A percentile compares a stretch with the other conserved stretches of the same genome.
phyloP scores from a whole-genome alignment of 2,888 invertebrate genomes.

The Didymodactylos carnosus region DNA sequence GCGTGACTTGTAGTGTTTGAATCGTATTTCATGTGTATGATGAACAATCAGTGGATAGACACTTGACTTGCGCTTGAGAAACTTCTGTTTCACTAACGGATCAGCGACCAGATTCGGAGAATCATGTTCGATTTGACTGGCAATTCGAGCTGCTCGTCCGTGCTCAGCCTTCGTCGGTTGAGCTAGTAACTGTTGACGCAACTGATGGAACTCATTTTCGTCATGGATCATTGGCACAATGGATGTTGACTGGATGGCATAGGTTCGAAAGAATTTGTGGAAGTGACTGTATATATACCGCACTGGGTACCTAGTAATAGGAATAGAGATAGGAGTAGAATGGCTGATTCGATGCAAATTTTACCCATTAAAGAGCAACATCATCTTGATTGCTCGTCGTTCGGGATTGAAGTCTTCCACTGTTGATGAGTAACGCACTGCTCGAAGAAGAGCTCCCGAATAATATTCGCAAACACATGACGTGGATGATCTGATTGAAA shows the following conservation, averaged over 20 bases:
- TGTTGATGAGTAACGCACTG: background rate
- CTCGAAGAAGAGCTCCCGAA: background rate
- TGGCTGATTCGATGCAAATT: background rate
- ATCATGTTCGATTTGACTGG: background rate
- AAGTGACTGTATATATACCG: background rate
- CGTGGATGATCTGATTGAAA: background rate
- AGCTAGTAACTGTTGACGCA: background rate
- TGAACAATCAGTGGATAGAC: background rate
- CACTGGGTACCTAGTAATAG: background rate
- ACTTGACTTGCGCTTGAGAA: background rate
- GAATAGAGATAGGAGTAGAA: background rate
- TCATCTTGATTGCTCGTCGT: background rate
- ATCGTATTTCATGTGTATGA: background rate
- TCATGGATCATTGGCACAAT: background rate
- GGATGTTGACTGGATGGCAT: background rate
- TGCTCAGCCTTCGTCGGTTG: background rate
- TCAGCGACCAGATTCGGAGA: background rate
- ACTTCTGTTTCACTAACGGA: background rate
- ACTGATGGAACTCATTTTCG: background rate
- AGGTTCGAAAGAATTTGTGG: background rate
- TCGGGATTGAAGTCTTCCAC: background rate
- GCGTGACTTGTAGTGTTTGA: background rate
- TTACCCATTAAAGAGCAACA: background rate
- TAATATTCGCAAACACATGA: background rate
- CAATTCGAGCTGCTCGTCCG: background rate